These are phyloP conservation scores for Peromyscus attwateri DNA, from an alignment of 2,797 vertebrate genomes.

Conservation along the genomic window DNA sequence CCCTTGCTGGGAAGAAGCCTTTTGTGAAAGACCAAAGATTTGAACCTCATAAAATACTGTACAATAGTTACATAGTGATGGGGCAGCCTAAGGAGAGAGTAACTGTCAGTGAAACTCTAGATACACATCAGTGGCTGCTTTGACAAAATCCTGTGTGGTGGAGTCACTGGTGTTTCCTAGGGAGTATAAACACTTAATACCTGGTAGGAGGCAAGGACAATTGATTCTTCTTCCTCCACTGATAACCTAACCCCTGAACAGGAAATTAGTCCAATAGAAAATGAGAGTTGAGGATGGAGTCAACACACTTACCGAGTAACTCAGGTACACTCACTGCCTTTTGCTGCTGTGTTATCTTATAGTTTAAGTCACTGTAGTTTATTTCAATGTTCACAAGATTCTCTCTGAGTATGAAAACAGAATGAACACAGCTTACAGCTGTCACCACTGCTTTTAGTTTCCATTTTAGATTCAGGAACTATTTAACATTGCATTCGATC, in stretches of 20 bases:
- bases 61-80: neutral
- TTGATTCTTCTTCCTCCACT: neutral
- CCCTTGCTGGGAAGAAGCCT: neutral
- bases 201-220: neutral
- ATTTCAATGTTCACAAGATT: constrained; percentile 90
- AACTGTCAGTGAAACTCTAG: neutral
- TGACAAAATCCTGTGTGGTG: neutral
- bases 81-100: neutral
- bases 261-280: neutral
- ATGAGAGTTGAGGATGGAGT: constrained; percentile 18
- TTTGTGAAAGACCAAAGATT: neutral
- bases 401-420: constrained; percentile 83
- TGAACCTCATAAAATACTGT: neutral
- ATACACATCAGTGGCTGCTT: neutral
- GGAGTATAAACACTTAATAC: neutral
- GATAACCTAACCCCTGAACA: neutral
- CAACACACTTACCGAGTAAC: constrained; percentile 88
- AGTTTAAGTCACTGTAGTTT: constrained; percentile 89
- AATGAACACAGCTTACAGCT: constrained; percentile 38
- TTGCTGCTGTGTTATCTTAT: constrained; percentile 89
- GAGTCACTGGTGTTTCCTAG: neutral
- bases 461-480: neutral
- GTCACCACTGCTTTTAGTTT: neutral
- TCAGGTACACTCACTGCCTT: constrained; percentile 87
- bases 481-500: neutral